These are phyloP conservation scores for Xerus rutilus DNA, from an alignment of 2,797 vertebrate genomes.

Conservation along the genomic window DNA sequence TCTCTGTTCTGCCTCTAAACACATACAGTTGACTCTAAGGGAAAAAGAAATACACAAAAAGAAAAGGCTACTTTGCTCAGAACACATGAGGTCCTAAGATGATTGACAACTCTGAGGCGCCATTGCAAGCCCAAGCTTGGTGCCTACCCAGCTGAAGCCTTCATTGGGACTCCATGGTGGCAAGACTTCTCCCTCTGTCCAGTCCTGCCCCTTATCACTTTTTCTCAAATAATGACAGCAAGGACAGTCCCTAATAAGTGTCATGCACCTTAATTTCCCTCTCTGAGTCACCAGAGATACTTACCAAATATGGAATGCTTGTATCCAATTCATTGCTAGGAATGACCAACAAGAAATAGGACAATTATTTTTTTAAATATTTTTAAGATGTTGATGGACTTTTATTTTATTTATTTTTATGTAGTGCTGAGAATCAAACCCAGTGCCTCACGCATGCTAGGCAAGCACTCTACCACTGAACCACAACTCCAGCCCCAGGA, in stretches of 20 bases:
- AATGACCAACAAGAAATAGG: not conserved
- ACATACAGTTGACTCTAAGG: not conserved
- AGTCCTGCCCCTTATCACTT: not conserved
- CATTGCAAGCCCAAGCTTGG: not conserved
- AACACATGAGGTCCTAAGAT: not conserved
- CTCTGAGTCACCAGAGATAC: not conserved
- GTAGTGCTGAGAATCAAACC: too few relatives aligned
- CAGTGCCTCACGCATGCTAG: too few relatives aligned
- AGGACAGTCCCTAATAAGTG: not conserved
- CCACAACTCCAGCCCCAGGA: too few relatives aligned
- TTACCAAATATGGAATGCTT: not conserved
- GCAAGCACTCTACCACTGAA: too few relatives aligned
- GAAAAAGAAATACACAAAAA: not conserved
- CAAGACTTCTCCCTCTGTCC: not conserved
- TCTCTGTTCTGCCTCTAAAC: not conserved
- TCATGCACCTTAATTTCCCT: not conserved
- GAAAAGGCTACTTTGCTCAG: not conserved
- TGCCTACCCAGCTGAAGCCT: not conserved
- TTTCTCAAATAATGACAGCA: not conserved
- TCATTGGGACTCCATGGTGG: accelerated
- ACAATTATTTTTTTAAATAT: not conserved
- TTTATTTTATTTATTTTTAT: too few relatives aligned
- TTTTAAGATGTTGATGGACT: too few relatives aligned
- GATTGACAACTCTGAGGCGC: not conserved
- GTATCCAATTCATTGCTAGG: not conserved